A percentile compares a stretch with the other conserved stretches of the same genome.
Conservation (phyloP, 2,888 invertebrate genomes). For the Ceriagrion tenellum region DNA sequence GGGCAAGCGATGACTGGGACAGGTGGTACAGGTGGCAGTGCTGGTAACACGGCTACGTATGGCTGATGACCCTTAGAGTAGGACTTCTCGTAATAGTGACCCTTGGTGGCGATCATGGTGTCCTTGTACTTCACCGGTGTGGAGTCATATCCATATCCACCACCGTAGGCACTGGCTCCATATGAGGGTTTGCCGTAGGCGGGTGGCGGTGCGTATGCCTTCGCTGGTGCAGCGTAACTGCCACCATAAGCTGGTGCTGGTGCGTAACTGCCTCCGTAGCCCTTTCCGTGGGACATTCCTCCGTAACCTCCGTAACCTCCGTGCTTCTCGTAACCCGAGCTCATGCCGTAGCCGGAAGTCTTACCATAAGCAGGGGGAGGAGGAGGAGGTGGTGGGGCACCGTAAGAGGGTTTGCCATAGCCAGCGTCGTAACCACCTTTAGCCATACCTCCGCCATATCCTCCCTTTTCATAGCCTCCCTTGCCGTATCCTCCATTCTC, state of each 20-base stretch:
- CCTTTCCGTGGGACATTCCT: neutral
- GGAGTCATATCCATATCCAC: neutral
- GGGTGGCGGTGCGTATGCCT: neutral
- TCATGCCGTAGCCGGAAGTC: neutral
- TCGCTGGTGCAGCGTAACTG: neutral
- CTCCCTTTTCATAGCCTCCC: neutral
- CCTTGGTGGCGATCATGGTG: constrained; percentile 46
- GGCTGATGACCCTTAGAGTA: constrained; percentile 42
- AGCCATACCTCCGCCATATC: neutral
- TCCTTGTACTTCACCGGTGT: constrained; percentile 49
- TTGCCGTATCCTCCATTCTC: neutral
- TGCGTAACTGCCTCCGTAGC: neutral
- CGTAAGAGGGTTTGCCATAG: constrained; percentile 24
- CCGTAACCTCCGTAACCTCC: neutral
- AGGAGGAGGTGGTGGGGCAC: neutral
- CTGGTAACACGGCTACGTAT: neutral
- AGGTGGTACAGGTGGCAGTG: neutral
- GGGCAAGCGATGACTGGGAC: constrained; percentile 51
- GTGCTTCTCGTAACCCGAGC: neutral
- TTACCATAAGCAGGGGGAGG: constrained; percentile 36
- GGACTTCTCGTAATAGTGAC: constrained; percentile 40
- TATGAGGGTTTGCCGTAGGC: neutral
- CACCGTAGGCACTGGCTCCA: neutral
- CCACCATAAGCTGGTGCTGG: neutral
- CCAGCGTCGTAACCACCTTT: neutral